These are phyloP conservation scores for Eucera pruinosa DNA, from an alignment of 2,888 invertebrate genomes.

Conservation along the genomic window DNA sequence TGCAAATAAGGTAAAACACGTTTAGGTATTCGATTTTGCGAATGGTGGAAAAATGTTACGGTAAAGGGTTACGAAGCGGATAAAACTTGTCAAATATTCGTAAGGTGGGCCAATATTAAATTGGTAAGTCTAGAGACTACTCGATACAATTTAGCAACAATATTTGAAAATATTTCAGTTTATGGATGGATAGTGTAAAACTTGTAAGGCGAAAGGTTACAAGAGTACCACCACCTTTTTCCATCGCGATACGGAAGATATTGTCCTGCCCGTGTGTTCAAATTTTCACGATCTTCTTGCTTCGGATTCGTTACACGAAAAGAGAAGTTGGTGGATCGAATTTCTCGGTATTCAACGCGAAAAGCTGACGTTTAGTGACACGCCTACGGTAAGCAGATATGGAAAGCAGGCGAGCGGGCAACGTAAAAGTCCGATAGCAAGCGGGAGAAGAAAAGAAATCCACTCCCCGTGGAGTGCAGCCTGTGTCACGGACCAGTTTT, in stretches of 20 bases:
- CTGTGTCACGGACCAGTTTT: slow-evolving; percentile 51
- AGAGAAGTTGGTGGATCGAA: slow-evolving; percentile 24
- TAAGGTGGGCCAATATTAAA: too few relatives aligned
- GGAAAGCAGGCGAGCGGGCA: slow-evolving; percentile 36
- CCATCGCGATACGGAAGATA: slow-evolving; percentile 1
- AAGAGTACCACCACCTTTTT: slow-evolving; percentile 9
- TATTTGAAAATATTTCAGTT: background rate
- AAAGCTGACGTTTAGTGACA: slow-evolving; percentile 46
- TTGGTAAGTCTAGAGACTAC: background rate
- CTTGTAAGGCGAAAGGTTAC: too few relatives aligned
- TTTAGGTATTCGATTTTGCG: too few relatives aligned
- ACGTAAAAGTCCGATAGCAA: slow-evolving; percentile 41
- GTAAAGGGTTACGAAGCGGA: too few relatives aligned
- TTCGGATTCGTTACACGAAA: slow-evolving; percentile 10
- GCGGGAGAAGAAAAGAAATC: slow-evolving; percentile 39
- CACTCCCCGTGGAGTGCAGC: slow-evolving; percentile 25
- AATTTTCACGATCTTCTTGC: slow-evolving; percentile 26
- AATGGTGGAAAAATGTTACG: too few relatives aligned
- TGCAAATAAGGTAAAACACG: too few relatives aligned
- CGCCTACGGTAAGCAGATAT: slow-evolving; percentile 46
- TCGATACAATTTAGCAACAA: background rate
- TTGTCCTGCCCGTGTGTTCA: slow-evolving; percentile 15
- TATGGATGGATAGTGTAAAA: too few relatives aligned
- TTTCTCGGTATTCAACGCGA: slow-evolving; percentile 40
- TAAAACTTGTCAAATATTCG: too few relatives aligned